Base-by-base conservation (phyloP, 2,797 vertebrate species). In the Hippopotamyrus pictus region DNA sequence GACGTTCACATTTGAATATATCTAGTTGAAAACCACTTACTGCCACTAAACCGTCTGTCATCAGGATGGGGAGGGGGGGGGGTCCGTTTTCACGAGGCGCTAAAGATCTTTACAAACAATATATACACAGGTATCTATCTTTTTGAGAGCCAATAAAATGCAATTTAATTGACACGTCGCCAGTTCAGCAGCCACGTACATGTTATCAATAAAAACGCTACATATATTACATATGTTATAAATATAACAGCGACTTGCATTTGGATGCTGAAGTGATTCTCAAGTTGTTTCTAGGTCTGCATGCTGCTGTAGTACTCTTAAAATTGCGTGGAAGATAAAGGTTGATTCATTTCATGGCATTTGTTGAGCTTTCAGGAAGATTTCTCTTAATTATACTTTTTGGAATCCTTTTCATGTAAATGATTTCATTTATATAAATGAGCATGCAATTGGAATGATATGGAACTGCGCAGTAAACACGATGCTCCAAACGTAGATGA, bases 1-100 rank as follows among this genome's bases (percentile, higher is more conserved):
- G 96, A 96, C 96, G 94, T 96, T 95, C 95, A 93, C 95, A 96
- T 97, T 94, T 97, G 96, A 97, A 96, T 96, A 95, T 95, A 95
- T 96, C 94, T 96, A 92, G 94, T 94, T 95, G 94, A 95, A 96
- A 96, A 94, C 95, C 96, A 96, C 96, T 96, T 97, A 97, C 94
- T 97, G 96, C 95, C 95, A 96, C 95, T 95, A 96, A 97, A 96
- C 96, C 95, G 96, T 96, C 94, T 93, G 92, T 92, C 95, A 97
- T 97, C 97, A 97, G 96, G 97, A 96, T 90, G 12, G 51, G 48
- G 25, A 17, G 90, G 14, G 51, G 46, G 86, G 57, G 95, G 95
- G 95, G 95, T 94, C 95, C 93, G 93, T 94, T 95, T 92, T 92
- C 87, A 69, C 90, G 89, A 91, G 88, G 54, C 50, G 73, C 90